These are phyloP conservation scores for Ciconia stormi DNA, from an alignment of 2,113 vertebrate genomes.

Conservation along the genomic window DNA sequence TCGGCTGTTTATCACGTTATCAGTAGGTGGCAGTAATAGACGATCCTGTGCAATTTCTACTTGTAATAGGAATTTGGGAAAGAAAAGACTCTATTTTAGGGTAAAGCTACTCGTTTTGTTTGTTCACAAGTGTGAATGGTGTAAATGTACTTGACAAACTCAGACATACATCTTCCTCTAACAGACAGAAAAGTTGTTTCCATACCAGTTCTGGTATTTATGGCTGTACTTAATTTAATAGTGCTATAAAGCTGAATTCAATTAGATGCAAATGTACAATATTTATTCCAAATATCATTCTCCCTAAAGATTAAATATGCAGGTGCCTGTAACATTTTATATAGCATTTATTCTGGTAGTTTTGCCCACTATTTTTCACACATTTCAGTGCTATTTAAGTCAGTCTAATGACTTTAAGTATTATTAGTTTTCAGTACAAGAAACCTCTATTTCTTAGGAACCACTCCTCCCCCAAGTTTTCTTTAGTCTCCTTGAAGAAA, in stretches of 20 bases:
- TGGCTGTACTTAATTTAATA: not conserved
- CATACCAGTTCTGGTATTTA: not conserved
- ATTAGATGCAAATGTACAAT: not conserved
- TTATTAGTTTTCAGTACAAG: not conserved
- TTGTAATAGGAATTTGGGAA: not conserved
- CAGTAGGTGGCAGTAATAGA: slow-evolving; percentile 65
- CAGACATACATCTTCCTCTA: not conserved
- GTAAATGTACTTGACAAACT: not conserved
- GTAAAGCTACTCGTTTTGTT: not conserved
- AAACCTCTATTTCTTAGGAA: not conserved
- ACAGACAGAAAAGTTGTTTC: not conserved
- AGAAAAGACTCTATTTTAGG: not conserved
- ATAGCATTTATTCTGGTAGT: not conserved
- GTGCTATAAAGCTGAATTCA: not conserved
- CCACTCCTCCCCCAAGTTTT: not conserved
- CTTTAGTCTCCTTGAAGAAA: not conserved
- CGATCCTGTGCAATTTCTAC: not conserved
- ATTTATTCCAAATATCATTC: not conserved
- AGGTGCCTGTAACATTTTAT: not conserved
- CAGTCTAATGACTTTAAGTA: not conserved
- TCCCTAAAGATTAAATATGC: not conserved
- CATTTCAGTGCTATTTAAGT: not conserved
- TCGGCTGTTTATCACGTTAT: not conserved
- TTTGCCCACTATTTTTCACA: not conserved
- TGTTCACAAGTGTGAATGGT: not conserved